phyloP scores from a whole-genome alignment of 1,140 invertebrate genomes.

The Mercenaria mercenaria region DNA sequence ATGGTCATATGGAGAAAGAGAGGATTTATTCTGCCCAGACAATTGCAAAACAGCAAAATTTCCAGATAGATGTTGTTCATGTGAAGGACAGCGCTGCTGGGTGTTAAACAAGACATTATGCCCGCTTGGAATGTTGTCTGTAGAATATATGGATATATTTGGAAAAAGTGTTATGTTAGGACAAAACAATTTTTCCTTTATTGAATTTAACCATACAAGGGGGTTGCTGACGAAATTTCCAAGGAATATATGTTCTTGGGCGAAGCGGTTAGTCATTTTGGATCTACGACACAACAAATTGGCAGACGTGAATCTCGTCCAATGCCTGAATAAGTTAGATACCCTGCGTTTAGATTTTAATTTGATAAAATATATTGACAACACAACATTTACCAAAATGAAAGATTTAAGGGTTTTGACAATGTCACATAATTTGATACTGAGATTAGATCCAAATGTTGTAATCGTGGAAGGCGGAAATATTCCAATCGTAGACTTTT shows the following conservation, averaged over 20 bases:
- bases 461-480: not conserved
- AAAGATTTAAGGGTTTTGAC: slow-evolving; percentile 22
- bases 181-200: not conserved
- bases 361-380: slow-evolving; percentile 6
- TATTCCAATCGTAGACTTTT: slow-evolving; percentile 14
- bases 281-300: slow-evolving; percentile 24
- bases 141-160: slow-evolving; percentile 32
- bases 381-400: slow-evolving; percentile 23
- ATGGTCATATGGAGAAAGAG: not conserved
- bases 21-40: not conserved
- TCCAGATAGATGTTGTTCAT: not conserved
- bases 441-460: not conserved
- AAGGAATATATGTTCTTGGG: not conserved
- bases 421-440: not conserved
- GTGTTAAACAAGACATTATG: not conserved
- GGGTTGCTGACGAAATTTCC: not conserved
- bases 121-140: not conserved
- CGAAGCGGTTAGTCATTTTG: not conserved
- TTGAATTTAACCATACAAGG: not conserved
- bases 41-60: not conserved
- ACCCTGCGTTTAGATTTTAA: slow-evolving; percentile 40
- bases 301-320: not conserved
- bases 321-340: slow-evolving; percentile 17
- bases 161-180: not conserved
- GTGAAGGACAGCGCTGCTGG: not conserved